Base-by-base conservation (phyloP, 2,888 invertebrate genomes). In the Pachycephus smyrnensis region DNA sequence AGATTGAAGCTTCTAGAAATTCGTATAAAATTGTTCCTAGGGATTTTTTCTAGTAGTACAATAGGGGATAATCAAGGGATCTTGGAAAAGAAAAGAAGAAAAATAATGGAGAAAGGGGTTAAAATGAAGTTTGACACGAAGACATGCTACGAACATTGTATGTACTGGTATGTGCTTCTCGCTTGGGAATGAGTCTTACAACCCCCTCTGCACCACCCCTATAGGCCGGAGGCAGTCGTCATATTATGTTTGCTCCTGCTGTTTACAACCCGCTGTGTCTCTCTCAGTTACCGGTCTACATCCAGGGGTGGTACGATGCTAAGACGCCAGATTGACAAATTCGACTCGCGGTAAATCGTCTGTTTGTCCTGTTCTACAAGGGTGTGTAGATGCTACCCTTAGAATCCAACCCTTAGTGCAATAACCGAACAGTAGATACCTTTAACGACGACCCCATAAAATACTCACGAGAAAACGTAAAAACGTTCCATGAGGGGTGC, bases 161-260 rank as follows among this genome's bases (percentile, higher is more conserved):
- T 23, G 23, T 55, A 23, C 55, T 55, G 23, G 55, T 55, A 55
- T 55, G 23, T 55, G 55, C 9, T 0, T 23, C 55, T 55, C 55
- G 23, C 23, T 23, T 55, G 23, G 55, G 2, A 55, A 55, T 23
- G 23, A 55, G 55, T 55, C 55, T 55, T 55, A 6, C 55, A 23
- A 55, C 23, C 55, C 55, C 55, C 55, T 55, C 55, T 23, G 55
- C 6, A 55, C 55, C 23, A 55, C 55, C 55, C 23, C 23, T 55
- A 55, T 23, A 71, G 32, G 89, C 91, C 89, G 82, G 84, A 81
- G 88, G 91, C 90, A 87, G 86, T 89, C 88, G 89, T 89, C 89
- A 91, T 91, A 91, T 91, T 91, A 91, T 91, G 91, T 91, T 91
- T 91, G 87, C 90, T 85, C 85, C 85, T 83, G 86, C 87, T 91